phyloP scores from a whole-genome alignment of 1,140 invertebrate genomes.

The Drosophila rufa region DNA sequence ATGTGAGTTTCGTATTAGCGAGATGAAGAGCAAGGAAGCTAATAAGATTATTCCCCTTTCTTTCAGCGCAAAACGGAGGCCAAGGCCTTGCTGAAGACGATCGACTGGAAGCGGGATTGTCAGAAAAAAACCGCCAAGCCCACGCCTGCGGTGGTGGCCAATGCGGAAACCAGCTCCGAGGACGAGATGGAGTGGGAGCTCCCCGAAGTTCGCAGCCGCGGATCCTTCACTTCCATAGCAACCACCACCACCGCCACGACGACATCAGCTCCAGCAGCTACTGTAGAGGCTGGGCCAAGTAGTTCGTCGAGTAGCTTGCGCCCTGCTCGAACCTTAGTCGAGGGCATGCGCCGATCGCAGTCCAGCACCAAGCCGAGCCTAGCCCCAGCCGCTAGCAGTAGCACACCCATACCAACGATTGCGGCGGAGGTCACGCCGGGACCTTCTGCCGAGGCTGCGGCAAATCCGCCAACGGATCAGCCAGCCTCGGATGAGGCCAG shows the following conservation, averaged over 20 bases:
- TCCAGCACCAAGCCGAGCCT: conserved; percentile 18
- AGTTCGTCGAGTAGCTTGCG: conserved; percentile 23
- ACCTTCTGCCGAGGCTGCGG: conserved; percentile 7
- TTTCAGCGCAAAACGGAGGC: conserved; percentile 95
- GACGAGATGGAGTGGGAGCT: conserved; percentile 82
- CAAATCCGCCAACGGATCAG: conserved; percentile 34
- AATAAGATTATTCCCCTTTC: neutral
- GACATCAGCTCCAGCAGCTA: conserved; percentile 2
- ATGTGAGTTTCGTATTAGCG: conserved; percentile 44
- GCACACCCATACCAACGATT: conserved; percentile 15
- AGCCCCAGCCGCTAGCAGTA: conserved; percentile 16
- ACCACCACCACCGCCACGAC: conserved; percentile 12
- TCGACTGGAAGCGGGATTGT: conserved; percentile 88
- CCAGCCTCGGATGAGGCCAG: conserved; percentile 62
- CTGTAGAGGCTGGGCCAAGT: conserved; percentile 13
- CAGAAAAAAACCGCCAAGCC: conserved; percentile 56
- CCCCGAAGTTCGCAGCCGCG: conserved; percentile 56
- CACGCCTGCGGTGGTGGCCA: conserved; percentile 35
- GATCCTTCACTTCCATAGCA: conserved; percentile 24
- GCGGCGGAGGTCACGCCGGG: conserved; percentile 30
- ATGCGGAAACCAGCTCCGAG: conserved; percentile 76
- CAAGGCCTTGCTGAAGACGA: conserved; percentile 93
- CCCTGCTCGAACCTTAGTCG: conserved; percentile 17
- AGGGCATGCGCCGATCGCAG: conserved; percentile 54
- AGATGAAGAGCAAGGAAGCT: neutral